Conservation (phyloP, 2,113 vertebrate species). For the Myiozetetes cayanensis region DNA sequence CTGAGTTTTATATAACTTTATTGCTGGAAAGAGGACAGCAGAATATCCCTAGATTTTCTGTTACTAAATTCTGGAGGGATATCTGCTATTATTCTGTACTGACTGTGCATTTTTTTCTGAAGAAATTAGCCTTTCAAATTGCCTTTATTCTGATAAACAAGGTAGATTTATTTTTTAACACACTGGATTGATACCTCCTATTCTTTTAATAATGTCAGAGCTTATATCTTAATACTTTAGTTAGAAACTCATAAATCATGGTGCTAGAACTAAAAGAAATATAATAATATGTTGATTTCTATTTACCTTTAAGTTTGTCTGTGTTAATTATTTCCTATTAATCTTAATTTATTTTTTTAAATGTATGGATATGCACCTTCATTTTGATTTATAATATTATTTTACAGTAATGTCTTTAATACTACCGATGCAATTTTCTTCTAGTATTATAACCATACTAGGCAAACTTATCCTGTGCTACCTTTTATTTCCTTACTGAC, state of each 20-base stretch:
- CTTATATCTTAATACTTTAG: neutral
- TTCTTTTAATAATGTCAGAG: neutral
- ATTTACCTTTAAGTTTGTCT: neutral
- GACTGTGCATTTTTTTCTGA: neutral
- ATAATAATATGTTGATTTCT: neutral
- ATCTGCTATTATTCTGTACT: neutral
- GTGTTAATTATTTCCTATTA: neutral
- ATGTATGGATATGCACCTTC: neutral
- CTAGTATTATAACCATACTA: neutral
- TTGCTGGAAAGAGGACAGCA: neutral
- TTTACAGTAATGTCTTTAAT: neutral
- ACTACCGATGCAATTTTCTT: neutral
- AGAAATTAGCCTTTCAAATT: neutral
- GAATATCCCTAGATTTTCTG: neutral
- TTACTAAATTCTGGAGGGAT: neutral
- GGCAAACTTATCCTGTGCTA: neutral
- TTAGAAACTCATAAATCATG: neutral
- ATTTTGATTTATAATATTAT: neutral
- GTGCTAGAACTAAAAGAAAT: neutral
- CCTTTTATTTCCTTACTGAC: neutral
- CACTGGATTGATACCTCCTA: neutral
- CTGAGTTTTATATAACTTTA: neutral
- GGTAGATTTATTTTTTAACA: neutral
- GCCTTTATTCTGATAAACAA: neutral
- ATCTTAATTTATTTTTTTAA: neutral